These are phyloP conservation scores for Lithobates pipiens DNA, from an alignment of 2,797 vertebrate genomes.

Conservation along the genomic window DNA sequence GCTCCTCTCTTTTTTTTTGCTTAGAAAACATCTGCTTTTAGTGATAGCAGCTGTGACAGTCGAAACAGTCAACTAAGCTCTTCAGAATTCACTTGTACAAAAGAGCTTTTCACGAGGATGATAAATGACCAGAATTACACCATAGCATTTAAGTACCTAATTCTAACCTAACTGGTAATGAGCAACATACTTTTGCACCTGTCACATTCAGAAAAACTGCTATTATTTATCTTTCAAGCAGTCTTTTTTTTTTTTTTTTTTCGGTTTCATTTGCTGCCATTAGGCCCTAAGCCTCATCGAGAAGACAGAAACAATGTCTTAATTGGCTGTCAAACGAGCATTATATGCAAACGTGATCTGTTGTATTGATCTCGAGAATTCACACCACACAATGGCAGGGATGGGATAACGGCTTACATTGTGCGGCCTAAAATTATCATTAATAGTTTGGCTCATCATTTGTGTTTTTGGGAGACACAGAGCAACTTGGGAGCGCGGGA, in stretches of 20 bases:
- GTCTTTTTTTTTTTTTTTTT: conserved; percentile 10
- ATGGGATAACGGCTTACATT: conserved; percentile 5
- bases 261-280: conserved; percentile 42
- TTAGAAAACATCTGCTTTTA: conserved; percentile 78
- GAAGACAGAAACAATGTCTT: conserved; percentile 42
- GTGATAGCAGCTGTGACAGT: conserved; percentile 77
- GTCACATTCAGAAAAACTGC: conserved; percentile 69
- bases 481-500: background rate
- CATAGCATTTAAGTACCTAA: conserved; percentile 74
- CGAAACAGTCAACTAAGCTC: conserved; percentile 74
- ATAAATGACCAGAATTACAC: conserved; percentile 80
- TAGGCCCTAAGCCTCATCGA: conserved; percentile 26
- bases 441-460: conserved; percentile 23
- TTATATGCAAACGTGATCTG: conserved; percentile 45
- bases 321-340: conserved; percentile 52
- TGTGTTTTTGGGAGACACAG: conserved; percentile 15
- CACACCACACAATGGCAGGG: background rate
- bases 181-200: conserved; percentile 78
- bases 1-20: conserved; percentile 60
- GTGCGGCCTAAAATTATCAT: conserved; percentile 22
- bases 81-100: conserved; percentile 75
- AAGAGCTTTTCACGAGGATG: conserved; percentile 75
- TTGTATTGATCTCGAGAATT: conserved; percentile 32
- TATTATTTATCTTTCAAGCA: conserved; percentile 65
- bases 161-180: conserved; percentile 76